Conservation (phyloP, 2,888 invertebrate genomes). For the Lysandra coridon region DNA sequence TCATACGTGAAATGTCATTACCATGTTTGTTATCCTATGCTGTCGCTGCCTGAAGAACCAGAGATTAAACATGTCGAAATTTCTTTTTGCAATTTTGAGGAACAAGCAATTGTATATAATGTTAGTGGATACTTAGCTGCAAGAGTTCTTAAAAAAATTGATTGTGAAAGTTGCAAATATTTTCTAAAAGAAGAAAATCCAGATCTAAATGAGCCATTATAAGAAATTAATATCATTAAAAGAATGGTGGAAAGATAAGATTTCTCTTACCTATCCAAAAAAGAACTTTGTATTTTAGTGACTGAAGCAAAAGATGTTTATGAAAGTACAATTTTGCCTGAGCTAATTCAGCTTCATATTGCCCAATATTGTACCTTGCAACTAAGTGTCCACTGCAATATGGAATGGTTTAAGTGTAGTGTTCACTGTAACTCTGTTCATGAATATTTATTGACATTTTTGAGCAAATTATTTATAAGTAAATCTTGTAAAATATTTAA, state of each 20-base stretch:
- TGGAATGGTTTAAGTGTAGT: conserved; percentile 18
- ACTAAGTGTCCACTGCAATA: conserved; percentile 20
- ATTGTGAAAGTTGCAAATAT: conserved; percentile 29
- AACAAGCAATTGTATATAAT: conserved; percentile 29
- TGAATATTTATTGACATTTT: conserved; percentile 25
- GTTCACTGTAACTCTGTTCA: conserved; percentile 19
- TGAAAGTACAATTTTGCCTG: conserved; percentile 5
- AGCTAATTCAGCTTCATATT: conserved; percentile 5
- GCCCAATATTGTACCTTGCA: conserved; percentile 25
- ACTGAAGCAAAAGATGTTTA: conserved; percentile 29
- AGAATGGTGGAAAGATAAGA: conserved; percentile 27
- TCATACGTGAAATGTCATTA: too few relatives aligned
- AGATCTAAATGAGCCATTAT: conserved; percentile 16
- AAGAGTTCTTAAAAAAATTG: conserved; percentile 17
- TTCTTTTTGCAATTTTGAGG: conserved; percentile 32
- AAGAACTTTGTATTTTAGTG: conserved; percentile 16
- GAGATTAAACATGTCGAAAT: conserved; percentile 27
- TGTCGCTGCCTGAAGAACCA: conserved; percentile 23
- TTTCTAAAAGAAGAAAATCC: conserved; percentile 26
- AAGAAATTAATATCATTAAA: conserved; percentile 26
- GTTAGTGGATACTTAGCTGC: conserved; percentile 32
- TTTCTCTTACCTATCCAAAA: conserved; percentile 29
- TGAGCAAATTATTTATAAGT: conserved; percentile 31
- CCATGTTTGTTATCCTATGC: conserved; percentile 17
- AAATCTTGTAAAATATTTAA: conserved; percentile 31